Evolutionary conservation across 2,797 vertebrate genomes (phyloP).

Genomic region (Esox lucius): DNA sequence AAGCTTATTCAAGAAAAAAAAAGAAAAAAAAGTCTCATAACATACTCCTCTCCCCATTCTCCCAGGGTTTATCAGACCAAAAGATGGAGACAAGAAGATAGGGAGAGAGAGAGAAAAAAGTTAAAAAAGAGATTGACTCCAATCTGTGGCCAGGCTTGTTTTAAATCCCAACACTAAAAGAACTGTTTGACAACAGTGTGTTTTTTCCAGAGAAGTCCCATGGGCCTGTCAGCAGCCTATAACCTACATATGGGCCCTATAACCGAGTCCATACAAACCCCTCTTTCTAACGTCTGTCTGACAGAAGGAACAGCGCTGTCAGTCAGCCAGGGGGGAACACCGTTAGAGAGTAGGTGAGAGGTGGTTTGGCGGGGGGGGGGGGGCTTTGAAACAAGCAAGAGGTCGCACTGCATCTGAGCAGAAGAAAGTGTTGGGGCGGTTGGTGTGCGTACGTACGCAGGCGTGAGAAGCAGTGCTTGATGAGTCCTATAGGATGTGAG

Average conservation of each 20-base stretch:
- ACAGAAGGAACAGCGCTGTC: slow-evolving; percentile 20
- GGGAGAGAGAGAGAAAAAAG: background rate
- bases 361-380: slow-evolving; percentile 21
- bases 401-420: slow-evolving; percentile 12
- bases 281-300: slow-evolving; percentile 1
- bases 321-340: slow-evolving; percentile 23
- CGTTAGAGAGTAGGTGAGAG: slow-evolving; percentile 28
- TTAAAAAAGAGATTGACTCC: background rate
- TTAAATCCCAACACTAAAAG: slow-evolving; percentile 6
- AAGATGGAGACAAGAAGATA: no score
- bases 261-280: slow-evolving; percentile 1
- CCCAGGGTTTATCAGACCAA: background rate
- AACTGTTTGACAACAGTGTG: background rate
- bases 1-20: background rate
- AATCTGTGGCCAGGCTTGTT: background rate
- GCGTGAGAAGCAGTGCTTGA: background rate
- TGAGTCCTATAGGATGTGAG: background rate
- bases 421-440: background rate
- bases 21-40: background rate
- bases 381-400: slow-evolving; percentile 17
- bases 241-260: no score
- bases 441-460: background rate
- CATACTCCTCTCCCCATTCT: background rate
- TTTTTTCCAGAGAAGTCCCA: no score
- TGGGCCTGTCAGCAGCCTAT: no score